Conservation (phyloP, 1,140 invertebrate species). For the Eriocheir sinensis region DNA sequence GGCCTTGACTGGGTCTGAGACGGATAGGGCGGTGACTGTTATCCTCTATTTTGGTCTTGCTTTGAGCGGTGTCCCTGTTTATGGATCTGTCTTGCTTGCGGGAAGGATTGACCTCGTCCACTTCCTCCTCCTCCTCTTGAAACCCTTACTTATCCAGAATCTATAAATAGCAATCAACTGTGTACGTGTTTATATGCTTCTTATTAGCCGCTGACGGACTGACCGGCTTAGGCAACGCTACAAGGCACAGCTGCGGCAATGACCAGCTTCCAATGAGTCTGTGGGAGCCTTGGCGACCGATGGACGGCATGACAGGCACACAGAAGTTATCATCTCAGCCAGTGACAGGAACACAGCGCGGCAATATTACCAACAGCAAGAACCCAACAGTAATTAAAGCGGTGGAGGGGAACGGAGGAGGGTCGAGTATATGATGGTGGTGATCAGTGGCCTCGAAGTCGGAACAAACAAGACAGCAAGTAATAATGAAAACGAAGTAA, state of each 20-base stretch:
- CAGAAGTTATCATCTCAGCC: too few relatives aligned
- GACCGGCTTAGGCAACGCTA: conserved; percentile 1
- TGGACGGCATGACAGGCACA: neutral
- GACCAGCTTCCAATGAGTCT: neutral
- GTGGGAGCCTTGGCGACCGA: neutral
- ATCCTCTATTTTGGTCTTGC: neutral
- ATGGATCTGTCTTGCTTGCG: neutral
- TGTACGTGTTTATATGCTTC: neutral
- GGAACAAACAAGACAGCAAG: too few relatives aligned
- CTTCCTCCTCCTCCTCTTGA: neutral
- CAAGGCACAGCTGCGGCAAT: neutral
- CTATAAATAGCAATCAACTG: neutral
- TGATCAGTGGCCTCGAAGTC: too few relatives aligned
- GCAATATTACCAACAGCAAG: too few relatives aligned
- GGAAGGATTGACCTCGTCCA: neutral
- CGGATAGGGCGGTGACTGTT: neutral
- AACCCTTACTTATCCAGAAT: neutral
- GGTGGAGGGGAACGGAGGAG: too few relatives aligned
- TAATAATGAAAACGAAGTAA: too few relatives aligned
- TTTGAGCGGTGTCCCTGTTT: neutral
- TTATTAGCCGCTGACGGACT: neutral
- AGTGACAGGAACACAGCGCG: neutral
- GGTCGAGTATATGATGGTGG: too few relatives aligned
- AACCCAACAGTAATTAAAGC: too few relatives aligned
- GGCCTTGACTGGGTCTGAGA: neutral